Evolutionary conservation across 2,113 vertebrate species (phyloP), one percentile per base, ranked within the genome.

Genomic region (Saiga tatarica): DNA sequence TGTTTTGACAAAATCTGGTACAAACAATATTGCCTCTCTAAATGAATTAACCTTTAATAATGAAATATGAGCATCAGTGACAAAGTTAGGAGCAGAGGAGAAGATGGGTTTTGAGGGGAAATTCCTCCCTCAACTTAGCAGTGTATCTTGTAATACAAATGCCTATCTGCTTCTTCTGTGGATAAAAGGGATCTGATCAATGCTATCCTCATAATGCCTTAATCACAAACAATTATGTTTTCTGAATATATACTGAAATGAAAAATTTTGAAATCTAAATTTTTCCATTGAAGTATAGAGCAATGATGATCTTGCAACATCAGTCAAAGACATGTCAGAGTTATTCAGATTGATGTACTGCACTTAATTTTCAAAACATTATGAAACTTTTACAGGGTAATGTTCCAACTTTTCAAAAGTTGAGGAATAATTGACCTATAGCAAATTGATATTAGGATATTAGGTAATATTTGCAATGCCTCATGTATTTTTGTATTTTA

Each of bases 1-100:
- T 76, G n/a, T 96, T 96, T 90, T 95, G 14, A 94, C 84, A 62
- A 91, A 88, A 84, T 36, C 10, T 87, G 42, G 39, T 67, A 52
- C 25, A 78, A 64, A 86, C 26, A 82, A 36, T 57, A 64, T 89
- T 92, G 30, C 36, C 47, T 76, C 55, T 47, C 55, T 90, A 78
- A 92, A 59, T 64, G 33, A 94, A 91, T 53, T 52, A 83, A 60
- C n/a, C 17, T 87, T 92, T 74, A 90, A 25, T 83, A 71, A 93
- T 90, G 57, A n/a, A 87, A 52, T 93, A 19, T 93, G 94, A 64
- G 50, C 57, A 81, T 62, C n/a, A 89, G 47, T 57, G 71, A 52
- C 23, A 93, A 55, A 91, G 12, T 71, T 87, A 60, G 19, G 23
- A 87, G 39, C 42, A 87, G 47, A 67, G 17, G 17, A 53, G n/a